Base-by-base conservation (phyloP, 2,888 invertebrate species). In the Microchrysa polita region DNA sequence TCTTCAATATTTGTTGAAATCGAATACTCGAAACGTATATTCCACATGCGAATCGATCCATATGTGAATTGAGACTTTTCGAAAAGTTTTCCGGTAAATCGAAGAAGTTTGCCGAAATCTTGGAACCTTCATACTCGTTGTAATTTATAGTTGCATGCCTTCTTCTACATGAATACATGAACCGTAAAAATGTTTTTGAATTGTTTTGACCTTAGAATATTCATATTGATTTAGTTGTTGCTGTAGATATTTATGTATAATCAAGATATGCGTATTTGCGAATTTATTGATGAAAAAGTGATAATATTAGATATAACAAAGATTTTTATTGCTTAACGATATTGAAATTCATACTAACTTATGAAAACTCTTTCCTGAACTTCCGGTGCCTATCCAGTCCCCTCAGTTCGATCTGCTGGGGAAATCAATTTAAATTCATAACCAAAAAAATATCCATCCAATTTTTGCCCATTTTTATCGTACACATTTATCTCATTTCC, bases 401-500 rank as follows among this genome's bases (percentile, higher is more conserved):
- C 48, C 5, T n/a, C n/a, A n/a, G n/a, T n/a, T n/a, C 48, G 2
- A 48, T 48, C 12, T 10, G 7, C 48, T n/a, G 12, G 48, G 48
- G 48, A 48, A 48, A 48, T 48, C 48, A 48, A n/a, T 48, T 48
- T 48, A 10, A 48, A 48, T 48, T 48, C 12, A 48, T 48, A n/a
- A 48, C 14, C 4, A 34, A 7, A 48, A 48, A 48, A 48, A 48
- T 48, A 10, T 48, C 48, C 12, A 7, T 48, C 12, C 14, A 48
- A 48, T 48, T 48, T 48, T 12, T 48, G 12, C 2, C 48, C 48
- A n/a, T 48, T 48, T n/a, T n/a, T 48, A 48, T 48, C 48, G 16
- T 12, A 48, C 48, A 48, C 48, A 48, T 48, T 48, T 48, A 48
- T 48, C 48, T 48, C 14, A n/a, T 48, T 48, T 48, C 48, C 48